Evolutionary conservation across 2,888 invertebrate species (phyloP), one percentile per base, ranked within the genome.

Genomic region (Cantharis flavilabris): DNA sequence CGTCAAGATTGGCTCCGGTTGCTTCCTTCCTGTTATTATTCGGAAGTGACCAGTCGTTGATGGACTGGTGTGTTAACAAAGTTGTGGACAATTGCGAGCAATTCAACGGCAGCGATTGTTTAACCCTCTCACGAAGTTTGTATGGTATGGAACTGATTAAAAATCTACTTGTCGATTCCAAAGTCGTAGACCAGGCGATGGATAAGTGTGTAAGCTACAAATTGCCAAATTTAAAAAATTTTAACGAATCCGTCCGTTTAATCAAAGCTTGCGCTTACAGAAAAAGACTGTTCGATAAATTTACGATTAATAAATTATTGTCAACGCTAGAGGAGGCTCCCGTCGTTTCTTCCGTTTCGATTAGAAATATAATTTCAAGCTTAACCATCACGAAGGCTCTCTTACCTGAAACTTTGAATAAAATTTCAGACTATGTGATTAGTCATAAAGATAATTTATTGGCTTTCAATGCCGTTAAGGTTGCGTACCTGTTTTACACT

Each of bases 381-480:
- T 87, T 91, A 16, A 84, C 85, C 65, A 75, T 84, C 1, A 88
- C 89, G 0, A 86, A 87, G 78, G 88, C 87, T 72, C 84, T 89
- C 71, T 84, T 90, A 63, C 90, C 90, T 1, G 86, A 88, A 76
- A 82, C 90, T 49, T 80, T 90, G n/a, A 89, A 91, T 69, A 84
- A 86, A 26, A 87, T 90, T 83, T 86, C 88, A 1, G 84, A 87
- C 13, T 91, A 91, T 83, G 83, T 91, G 10, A 81, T 88, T 1
- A 81, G 87, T 11, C 86, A 90, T 79, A 86, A 87, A 70, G 83
- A 88, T 1, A 85, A 88, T 81, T 79, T 92, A 2, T 84, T 89
- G 1, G 91, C 90, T 3, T 90, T 90, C 78, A 91, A 90, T 64
- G 88, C 89, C 2, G 90, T 90, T 81, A 90, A 90, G 81, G 82